Evolutionary conservation across 2,113 vertebrate species (phyloP), one percentile per base, ranked within the genome.

Genomic region (Gnathochromis pfefferi): DNA sequence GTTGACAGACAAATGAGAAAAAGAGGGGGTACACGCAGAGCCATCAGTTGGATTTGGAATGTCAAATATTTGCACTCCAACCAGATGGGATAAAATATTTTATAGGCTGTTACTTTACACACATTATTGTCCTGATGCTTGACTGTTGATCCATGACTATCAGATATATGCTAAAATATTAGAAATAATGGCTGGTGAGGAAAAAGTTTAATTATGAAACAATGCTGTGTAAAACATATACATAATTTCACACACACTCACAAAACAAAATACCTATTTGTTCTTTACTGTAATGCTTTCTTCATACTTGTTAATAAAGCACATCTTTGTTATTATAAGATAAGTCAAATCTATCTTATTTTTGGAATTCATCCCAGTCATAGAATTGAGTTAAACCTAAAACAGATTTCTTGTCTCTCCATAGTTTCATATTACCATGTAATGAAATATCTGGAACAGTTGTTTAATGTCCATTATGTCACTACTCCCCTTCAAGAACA

Each of bases 1-100:
- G 89, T 10, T 86, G 89, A 93, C 78, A 31, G 40, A 68, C 8
- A 80, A 90, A 87, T 55, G 45, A 28, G 51, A 16, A 54, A 40
- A 51, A 49, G 21, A 49, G n/a, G n/a, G 11, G 42, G 11, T 23
- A 55, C 33, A 53, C 51, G 1, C n/a, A 9, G 68, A 49, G 45
- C 70, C 83, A 70, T 81, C 23, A 51, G 80, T 65, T 47, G 73
- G 21, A 82, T 75, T 47, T 83, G 31, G 21, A 84, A 81, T 16
- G 6, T 85, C 55, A 82, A 82, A 60, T 83, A 51, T 88, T 91
- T 80, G 47, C 23, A 82, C 11, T 65, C 10, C 54, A 60, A 60
- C 60, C 75, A 90, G 75, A 82, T 84, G 73, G 82, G 19, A 68
- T 21, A 85, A 7, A 90, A 86, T 88, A 75, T 90, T 85, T 90